These are phyloP conservation scores for Dendroctonus ponderosae DNA, from an alignment of 1,140 invertebrate genomes.

Conservation along the genomic window DNA sequence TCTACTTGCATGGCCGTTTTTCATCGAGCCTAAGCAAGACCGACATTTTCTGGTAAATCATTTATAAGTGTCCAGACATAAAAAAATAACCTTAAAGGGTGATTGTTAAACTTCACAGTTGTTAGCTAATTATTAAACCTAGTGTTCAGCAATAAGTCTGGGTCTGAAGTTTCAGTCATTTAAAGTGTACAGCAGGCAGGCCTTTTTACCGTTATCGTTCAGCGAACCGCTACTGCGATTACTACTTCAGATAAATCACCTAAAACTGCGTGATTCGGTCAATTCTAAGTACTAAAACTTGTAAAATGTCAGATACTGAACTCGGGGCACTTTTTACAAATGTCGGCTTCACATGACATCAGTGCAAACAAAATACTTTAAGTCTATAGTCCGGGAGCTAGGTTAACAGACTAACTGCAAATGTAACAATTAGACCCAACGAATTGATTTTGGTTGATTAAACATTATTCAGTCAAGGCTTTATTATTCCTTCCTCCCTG, in stretches of 20 bases:
- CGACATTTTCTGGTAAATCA: too few relatives aligned
- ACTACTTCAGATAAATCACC: constrained; percentile 28
- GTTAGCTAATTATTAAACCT: neutral
- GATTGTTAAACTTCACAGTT: neutral
- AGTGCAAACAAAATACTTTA: constrained; percentile 15
- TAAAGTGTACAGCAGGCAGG: neutral
- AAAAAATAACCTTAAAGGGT: neutral
- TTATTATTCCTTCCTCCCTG: too few relatives aligned
- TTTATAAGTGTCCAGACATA: constrained; percentile 1
- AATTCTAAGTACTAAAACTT: constrained; percentile 36
- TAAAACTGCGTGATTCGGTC: constrained; percentile 27
- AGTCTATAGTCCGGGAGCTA: constrained; percentile 18
- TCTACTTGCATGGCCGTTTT: too few relatives aligned
- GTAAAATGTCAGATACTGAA: constrained; percentile 30
- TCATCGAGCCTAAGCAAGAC: too few relatives aligned
- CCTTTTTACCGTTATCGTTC: constrained; percentile 26
- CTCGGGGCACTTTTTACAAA: constrained; percentile 28
- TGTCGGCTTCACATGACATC: constrained; percentile 29
- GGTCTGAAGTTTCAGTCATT: neutral
- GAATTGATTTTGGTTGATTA: too few relatives aligned
- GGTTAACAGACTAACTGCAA: too few relatives aligned
- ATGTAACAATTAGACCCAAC: too few relatives aligned
- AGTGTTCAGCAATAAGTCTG: too few relatives aligned
- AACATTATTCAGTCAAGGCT: too few relatives aligned
- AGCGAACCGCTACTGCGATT: constrained; percentile 27